phyloP scores from a whole-genome alignment of 2,113 vertebrate species.

The Sinocyclocheilus anshuiensis region DNA sequence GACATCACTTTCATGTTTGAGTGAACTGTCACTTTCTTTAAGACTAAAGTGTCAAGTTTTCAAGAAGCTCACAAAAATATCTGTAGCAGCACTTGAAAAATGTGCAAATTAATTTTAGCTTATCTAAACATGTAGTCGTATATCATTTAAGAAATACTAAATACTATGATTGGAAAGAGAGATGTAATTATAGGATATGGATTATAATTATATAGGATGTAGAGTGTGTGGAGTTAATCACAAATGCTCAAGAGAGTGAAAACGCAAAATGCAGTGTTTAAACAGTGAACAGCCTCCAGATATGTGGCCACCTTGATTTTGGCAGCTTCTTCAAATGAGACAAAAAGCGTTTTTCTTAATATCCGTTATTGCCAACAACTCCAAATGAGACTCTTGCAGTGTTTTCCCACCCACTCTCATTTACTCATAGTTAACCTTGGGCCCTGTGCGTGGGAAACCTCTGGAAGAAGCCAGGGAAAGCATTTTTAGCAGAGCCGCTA shows the following conservation, averaged over 20 bases:
- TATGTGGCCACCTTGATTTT: slow-evolving; percentile 2
- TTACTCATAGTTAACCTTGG: slow-evolving; percentile 31
- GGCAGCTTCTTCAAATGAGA: slow-evolving; percentile 34
- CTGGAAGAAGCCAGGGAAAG: slow-evolving; percentile 10
- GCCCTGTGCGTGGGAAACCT: slow-evolving; percentile 30
- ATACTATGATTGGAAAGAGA: neutral
- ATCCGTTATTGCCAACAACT: slow-evolving; percentile 31
- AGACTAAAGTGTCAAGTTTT: neutral
- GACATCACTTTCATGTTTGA: neutral
- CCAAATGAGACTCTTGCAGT: slow-evolving; percentile 34
- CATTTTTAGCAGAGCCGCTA: slow-evolving; percentile 13
- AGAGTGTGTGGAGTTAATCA: neutral
- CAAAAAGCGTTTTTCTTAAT: slow-evolving; percentile 27
- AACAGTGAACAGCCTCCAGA: neutral
- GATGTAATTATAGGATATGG: neutral
- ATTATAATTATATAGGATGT: slow-evolving; percentile 22
- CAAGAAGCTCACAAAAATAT: neutral
- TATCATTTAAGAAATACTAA: neutral
- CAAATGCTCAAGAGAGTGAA: neutral
- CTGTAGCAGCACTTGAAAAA: neutral
- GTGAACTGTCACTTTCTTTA: neutral
- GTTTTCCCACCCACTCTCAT: slow-evolving; percentile 36
- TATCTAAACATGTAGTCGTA: slow-evolving; percentile 1
- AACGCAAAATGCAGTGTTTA: neutral
- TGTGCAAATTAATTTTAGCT: neutral